Base-by-base conservation (phyloP, 2,888 invertebrate species). In the Drosophila mimetica region DNA sequence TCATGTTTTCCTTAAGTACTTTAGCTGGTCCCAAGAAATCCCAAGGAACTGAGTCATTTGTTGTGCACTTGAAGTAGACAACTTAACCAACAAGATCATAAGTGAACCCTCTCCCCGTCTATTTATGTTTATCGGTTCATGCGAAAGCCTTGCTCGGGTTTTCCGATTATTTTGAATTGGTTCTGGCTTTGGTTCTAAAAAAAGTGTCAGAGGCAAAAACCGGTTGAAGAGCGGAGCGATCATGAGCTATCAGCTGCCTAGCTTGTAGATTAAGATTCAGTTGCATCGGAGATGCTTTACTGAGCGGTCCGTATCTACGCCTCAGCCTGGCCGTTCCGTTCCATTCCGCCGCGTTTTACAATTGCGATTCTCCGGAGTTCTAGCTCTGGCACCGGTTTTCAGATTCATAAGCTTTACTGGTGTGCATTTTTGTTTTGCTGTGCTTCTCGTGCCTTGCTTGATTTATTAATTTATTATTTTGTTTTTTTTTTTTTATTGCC, bases 361-460 rank as follows among this genome's bases (percentile, higher is more conserved):
- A 13, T 46, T 34, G 22, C 6, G 51, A 18, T 9, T 14, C 18
- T 11, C n/a, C n/a, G n/a, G n/a, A n/a, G n/a, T n/a, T n/a, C n/a
- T n/a, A n/a, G n/a, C n/a, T n/a, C n/a, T n/a, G n/a, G n/a, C n/a
- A 74, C 78, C 78, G 73, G 81, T 80, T 84, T 63, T 18, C 28
- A 48, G 44, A 44, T 61, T 9, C 42, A 9, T 16, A 42, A 42
- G 48, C 50, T 47, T 9, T 30, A 14, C 18, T 55, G 13, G 4
- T 42, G 36, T 44, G 13, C 44, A 25, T 28, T 18, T 11, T 36
- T 22, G 13, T 14, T 51, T 55, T 25, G 25, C 25, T 14, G 22
- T 9, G 14, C 14, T 44, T 25, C 44, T 44, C 44, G 11, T 42
- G 32, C 28, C 47, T n/a, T 54, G 54, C 34, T 32, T 36, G 14